phyloP scores from a whole-genome alignment of 2,113 vertebrate species.

The Nyctereutes procyonoides region DNA sequence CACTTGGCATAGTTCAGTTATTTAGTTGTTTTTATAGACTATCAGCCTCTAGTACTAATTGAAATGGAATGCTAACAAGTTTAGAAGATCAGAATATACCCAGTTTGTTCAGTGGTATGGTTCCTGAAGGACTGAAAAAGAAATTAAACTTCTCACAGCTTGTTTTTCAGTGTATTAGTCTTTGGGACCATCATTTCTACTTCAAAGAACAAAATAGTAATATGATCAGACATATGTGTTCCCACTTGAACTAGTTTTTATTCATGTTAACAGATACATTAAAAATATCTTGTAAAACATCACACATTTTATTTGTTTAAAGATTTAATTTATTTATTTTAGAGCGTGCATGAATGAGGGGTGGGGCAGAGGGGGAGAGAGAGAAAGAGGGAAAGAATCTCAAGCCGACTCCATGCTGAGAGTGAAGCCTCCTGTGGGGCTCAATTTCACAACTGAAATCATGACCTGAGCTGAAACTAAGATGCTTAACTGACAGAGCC shows the following conservation, averaged over 20 bases:
- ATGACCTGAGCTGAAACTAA: too few species aligned
- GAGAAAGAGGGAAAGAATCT: too few species aligned
- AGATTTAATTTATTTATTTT: too few species aligned
- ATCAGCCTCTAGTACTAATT: neutral
- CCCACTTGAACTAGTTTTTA: slow-evolving; percentile 37
- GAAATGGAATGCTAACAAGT: neutral
- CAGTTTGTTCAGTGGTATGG: neutral
- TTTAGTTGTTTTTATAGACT: slow-evolving; percentile 10
- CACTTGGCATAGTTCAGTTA: neutral
- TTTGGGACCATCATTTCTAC: neutral
- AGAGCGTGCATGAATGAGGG: too few species aligned
- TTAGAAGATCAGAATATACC: neutral
- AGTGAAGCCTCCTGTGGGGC: too few species aligned
- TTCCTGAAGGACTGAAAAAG: slow-evolving; percentile 21
- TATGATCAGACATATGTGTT: slow-evolving; percentile 1
- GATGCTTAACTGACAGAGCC: too few species aligned
- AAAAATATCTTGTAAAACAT: neutral
- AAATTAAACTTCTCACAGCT: slow-evolving; percentile 24
- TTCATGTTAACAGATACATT: slow-evolving; percentile 1
- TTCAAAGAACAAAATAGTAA: slow-evolving; percentile 28
- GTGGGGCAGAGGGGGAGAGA: too few species aligned
- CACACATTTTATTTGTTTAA: neutral
- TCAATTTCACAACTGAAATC: too few species aligned
- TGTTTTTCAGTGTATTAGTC: slow-evolving; percentile 4
- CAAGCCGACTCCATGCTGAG: too few species aligned